Evolutionary conservation across 1,140 invertebrate genomes (phyloP), one percentile per base, ranked within the genome.

Genomic region (Melitaea cinxia): DNA sequence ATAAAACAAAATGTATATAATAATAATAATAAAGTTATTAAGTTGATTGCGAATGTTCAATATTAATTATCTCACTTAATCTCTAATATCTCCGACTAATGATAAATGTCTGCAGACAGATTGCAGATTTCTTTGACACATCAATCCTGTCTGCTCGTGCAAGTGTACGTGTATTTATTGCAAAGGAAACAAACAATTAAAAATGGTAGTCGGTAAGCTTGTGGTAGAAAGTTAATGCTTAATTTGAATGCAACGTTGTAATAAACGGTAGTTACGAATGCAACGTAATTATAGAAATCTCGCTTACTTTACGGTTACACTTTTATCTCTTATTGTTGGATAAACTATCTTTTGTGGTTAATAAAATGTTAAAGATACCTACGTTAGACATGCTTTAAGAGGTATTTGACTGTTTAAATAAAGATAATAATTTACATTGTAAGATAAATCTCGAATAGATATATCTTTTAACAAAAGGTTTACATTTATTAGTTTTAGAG

Each of bases 111-210:
- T 45, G 17, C n/a, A 9, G 6, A 17, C 15, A 19, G 19, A 19
- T 2, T 37, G n/a, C 19, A 45, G 19, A 45, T 19, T 45, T 45
- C 9, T 12, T 45, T 0, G n/a, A 21, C 39, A 7, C n/a, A 17
- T 45, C 39, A 55, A 39, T 37, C 30, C 53, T 47, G 60, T 39
- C 53, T 12, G 14, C 33, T 42, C 49, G 42, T 26, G 26, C 15
- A 33, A 49, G 42, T 54, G 42, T 15, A 37, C 17, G 19, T 17
- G 49, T 30, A 50, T 50, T 50, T 65, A 57, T 56, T 55, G 30
- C 12, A 24, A 55, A 58, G 63, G 63, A 65, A 26, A 37, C 28
- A 21, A 56, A 35, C 63, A 66, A 66, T 66, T 66, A 66, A 66
- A 52, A n/a, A n/a, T n/a, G n/a, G n/a, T n/a, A n/a, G n/a, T n/a